phyloP scores from a whole-genome alignment of 1,140 invertebrate species.

The Eueides isabella region DNA sequence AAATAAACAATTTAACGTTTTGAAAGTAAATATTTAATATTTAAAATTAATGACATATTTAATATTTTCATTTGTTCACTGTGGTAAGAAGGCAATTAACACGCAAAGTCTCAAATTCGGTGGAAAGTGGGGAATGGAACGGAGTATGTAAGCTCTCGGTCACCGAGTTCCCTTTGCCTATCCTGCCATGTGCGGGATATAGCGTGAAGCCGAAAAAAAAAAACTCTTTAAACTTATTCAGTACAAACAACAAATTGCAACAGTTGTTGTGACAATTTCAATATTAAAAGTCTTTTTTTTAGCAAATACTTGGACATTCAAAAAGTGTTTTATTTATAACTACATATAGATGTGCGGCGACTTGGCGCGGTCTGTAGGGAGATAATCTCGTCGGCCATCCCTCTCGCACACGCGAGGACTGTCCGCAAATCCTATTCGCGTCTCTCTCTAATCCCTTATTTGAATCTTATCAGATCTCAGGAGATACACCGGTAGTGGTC shows the following conservation, averaged over 20 bases:
- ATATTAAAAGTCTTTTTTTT: not conserved
- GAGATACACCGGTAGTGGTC: constrained; percentile 74
- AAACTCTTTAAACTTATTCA: too few species aligned
- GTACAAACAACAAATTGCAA: not conserved
- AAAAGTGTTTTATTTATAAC: constrained; percentile 37
- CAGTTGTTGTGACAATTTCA: not conserved
- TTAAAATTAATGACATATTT: too few species aligned
- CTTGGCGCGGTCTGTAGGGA: constrained; percentile 67
- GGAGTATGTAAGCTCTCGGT: too few species aligned
- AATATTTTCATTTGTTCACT: too few species aligned
- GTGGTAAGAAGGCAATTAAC: too few species aligned
- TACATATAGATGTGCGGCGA: constrained; percentile 28
- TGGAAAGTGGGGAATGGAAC: too few species aligned
- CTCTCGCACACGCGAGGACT: constrained; percentile 55
- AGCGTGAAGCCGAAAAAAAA: too few species aligned
- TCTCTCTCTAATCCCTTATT: constrained; percentile 83
- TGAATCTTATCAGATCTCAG: constrained; percentile 83
- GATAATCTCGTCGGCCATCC: constrained; percentile 75
- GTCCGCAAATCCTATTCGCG: constrained; percentile 70
- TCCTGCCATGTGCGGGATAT: too few species aligned
- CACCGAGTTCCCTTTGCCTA: too few species aligned
- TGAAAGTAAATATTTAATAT: too few species aligned
- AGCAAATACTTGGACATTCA: constrained; percentile 33
- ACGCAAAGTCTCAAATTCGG: too few species aligned
- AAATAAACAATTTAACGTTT: too few species aligned